phyloP scores from a whole-genome alignment of 2,113 vertebrate genomes.

The Sylvilagus bachmani region DNA sequence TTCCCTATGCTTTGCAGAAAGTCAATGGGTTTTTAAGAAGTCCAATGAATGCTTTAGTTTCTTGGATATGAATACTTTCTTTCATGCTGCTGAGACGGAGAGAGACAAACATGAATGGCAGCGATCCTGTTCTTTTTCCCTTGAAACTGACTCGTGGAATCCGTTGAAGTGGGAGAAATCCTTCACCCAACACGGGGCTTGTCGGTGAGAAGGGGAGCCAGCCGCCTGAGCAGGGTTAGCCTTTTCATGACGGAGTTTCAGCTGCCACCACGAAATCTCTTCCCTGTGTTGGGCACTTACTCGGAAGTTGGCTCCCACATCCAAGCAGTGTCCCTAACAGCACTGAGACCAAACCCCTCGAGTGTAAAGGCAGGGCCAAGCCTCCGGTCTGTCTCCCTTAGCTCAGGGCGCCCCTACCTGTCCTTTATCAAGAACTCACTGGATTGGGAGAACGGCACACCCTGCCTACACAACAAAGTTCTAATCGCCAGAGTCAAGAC shows the following conservation, averaged over 20 bases:
- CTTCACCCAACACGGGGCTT: background rate
- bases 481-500: no score
- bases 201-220: background rate
- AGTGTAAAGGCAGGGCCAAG: no score
- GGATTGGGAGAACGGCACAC: no score
- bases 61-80: background rate
- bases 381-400: no score
- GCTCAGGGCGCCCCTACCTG: no score
- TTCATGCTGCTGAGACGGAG: background rate
- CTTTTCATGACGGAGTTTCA: background rate
- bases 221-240: background rate
- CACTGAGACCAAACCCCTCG: no score
- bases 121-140: background rate
- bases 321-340: background rate
- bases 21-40: background rate
- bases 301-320: background rate
- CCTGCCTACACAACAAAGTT: no score
- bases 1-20: background rate
- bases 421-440: no score
- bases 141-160: background rate
- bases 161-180: background rate
- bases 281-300: background rate
- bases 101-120: background rate
- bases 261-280: background rate
- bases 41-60: background rate